Evolutionary conservation across 2,888 invertebrate genomes (phyloP), one percentile per base, ranked within the genome.

Genomic region (Chirona hameri): DNA sequence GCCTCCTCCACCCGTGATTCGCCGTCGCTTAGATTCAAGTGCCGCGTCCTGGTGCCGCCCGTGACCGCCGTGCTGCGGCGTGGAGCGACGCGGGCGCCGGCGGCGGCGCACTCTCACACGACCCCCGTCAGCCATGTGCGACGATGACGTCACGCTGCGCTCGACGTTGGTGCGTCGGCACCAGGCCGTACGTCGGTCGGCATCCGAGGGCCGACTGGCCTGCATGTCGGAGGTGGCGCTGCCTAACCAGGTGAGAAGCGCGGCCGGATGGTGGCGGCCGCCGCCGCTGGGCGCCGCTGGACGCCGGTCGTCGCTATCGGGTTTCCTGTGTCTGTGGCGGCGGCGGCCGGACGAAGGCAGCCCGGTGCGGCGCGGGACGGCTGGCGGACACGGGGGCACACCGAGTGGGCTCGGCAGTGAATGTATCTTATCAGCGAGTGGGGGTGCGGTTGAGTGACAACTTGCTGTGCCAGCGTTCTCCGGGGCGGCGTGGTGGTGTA

Each of bases 181-280:
- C 46, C 24, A 5, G 24, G 46, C 76, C 39, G 39, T 1, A 24
- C 76, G 76, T 27, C 79, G 52, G 46, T 48, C 27, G 46, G 55
- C 24, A 14, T 81, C 52, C 46, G 65, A 80, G 27, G n/a, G 24
- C 72, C 72, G 76, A 18, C 60, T 82, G 81, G 81, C 24, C 65
- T 52, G 46, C 55, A 69, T 55, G 80, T 82, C 72, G 72, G 82
- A 79, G n/a, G 18, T 31, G 24, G 29, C 5, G 10, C 80, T 46
- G 79, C 80, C 18, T 52, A 18, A 52, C 52, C 76, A 82, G 76
- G 76, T 76, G 46, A 76, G 76, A 5, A 4, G 69, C 14, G 18
- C 72, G 15, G 18, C 72, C 27, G 15, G 31, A 39, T n/a, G 65
- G 14, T 15, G 72, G 18, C 31, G 72, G 31, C 72, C 18, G 2